These are phyloP conservation scores for Rotaria macrura DNA, from an alignment of 2,888 invertebrate species.

Conservation along the genomic window DNA sequence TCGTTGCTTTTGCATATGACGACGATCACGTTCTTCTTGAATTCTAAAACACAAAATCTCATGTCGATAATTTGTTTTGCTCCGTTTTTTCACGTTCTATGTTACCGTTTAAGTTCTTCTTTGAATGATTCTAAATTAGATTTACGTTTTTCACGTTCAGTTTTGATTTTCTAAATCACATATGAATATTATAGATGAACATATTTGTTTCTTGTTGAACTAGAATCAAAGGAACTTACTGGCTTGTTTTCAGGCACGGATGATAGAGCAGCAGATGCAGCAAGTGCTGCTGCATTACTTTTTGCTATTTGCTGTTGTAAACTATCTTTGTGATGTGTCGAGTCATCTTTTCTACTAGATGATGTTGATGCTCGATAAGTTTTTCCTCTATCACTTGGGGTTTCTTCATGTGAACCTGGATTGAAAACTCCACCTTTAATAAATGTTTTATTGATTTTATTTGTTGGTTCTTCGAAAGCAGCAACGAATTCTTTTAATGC, in stretches of 20 bases:
- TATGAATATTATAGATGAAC: no score
- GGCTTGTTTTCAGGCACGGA: background rate
- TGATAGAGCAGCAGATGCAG: conserved; percentile 19
- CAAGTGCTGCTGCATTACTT: conserved; percentile 17
- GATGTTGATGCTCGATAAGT: background rate
- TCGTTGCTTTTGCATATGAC: conserved; percentile 19
- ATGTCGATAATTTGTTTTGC: conserved; percentile 29
- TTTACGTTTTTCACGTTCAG: conserved; percentile 74
- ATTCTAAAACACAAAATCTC: conserved; percentile 23
- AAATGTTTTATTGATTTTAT: conserved; percentile 66
- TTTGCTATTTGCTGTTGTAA: background rate
- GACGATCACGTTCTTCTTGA: conserved; percentile 29
- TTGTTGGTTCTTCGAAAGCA: conserved; percentile 23
- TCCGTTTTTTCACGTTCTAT: conserved; percentile 35
- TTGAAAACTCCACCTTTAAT: conserved; percentile 94
- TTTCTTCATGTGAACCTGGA: conserved; percentile 66
- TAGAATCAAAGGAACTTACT: no score
- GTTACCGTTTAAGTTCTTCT: conserved; percentile 84
- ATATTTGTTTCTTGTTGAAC: no score
- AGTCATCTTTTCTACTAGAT: conserved; percentile 11
- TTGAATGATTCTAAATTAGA: conserved; percentile 94
- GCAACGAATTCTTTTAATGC: conserved; percentile 30
- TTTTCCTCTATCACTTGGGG: background rate
- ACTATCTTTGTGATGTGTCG: conserved; percentile 2
- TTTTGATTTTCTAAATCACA: conserved; percentile 55